phyloP scores from a whole-genome alignment of 2,113 vertebrate species.

The Cricetomys ansorgei region DNA sequence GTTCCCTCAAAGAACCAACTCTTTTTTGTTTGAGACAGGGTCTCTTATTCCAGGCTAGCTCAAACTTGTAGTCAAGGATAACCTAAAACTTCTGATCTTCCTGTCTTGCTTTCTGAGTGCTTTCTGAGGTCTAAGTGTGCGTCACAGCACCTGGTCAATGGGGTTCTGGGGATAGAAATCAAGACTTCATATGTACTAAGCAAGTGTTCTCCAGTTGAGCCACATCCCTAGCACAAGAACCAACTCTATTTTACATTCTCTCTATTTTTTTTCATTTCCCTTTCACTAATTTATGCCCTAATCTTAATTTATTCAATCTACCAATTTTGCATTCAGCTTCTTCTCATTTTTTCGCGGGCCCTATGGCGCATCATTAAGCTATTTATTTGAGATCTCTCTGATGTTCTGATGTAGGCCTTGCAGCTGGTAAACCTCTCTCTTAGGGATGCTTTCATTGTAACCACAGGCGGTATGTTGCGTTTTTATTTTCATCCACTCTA shows the following conservation, averaged over 20 bases:
- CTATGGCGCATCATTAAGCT: too few species aligned
- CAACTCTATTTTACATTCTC: too few species aligned
- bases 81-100: neutral
- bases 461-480: too few species aligned
- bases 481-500: too few species aligned
- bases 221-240: neutral
- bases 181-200: neutral
- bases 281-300: neutral
- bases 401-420: too few species aligned
- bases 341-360: neutral
- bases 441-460: too few species aligned
- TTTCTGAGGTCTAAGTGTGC: neutral
- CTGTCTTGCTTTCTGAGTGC: neutral
- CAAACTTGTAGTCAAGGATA: neutral
- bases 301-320: neutral
- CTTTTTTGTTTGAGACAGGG: neutral
- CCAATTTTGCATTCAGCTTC: neutral
- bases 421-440: too few species aligned
- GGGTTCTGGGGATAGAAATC: neutral
- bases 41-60: neutral
- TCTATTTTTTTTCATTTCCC: neutral
- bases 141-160: too few species aligned
- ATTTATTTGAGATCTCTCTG: too few species aligned
- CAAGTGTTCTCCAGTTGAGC: too few species aligned
- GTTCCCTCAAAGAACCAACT: neutral